Base-by-base conservation (phyloP, 2,797 vertebrate genomes). In the Sebastes taczanowskii region DNA sequence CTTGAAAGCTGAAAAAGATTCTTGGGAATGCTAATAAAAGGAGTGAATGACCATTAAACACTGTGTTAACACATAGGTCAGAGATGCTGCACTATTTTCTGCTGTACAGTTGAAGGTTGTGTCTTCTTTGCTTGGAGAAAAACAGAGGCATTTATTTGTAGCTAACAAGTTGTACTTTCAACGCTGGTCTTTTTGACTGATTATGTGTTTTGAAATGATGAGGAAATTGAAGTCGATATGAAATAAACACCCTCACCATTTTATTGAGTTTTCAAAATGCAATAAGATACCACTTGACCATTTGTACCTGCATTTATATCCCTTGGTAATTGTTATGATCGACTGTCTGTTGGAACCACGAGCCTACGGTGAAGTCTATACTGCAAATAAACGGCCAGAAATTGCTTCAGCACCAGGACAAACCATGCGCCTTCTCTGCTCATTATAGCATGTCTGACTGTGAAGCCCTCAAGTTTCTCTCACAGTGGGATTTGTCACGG, bases 401-500 rank as follows among this genome's bases (percentile, higher is more conserved):
- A 77, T 56, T 82, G 76, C 74, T 74, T 23, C 22, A 20, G 63
- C 56, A 59, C 58, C n/a, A 27, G 52, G 56, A 46, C 52, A 79
- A 76, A 68, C 30, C 18, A 68, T 23, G 74, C 55, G 23, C 80
- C 56, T 71, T 64, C 64, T 66, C 55, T 61, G 75, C 73, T 88
- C 72, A 82, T 86, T 88, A 83, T 59, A 78, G 29, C 60, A 63
- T 46, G 62, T 67, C 87, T 72, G 66, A 66, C 82, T 88, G 80
- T 62, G 80, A 84, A 59, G 78, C 68, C 62, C 81, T 88, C 62
- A 63, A 79, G 69, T 82, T 82, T 79, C 75, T 53, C 74, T 75
- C 74, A 69, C 71, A 74, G 83, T 71, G 29, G 67, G 82, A 81
- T 88, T 83, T 74, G 82, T 81, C 81, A 82, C n/a, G 68, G 69